Conservation (phyloP, 2,888 invertebrate genomes). For the Aporophyla nigra region DNA sequence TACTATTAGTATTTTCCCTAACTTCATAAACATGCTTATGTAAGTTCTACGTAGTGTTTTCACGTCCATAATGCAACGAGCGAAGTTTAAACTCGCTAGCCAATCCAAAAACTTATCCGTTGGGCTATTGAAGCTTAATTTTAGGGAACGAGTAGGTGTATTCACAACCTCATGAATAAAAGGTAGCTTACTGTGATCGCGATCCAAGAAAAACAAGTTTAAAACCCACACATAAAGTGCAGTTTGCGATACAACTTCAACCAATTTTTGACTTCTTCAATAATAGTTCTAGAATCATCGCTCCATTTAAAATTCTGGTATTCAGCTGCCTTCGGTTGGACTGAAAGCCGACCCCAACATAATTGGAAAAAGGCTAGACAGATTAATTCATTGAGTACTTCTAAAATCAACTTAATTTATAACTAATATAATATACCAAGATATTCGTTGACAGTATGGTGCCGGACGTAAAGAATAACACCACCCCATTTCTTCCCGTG, state of each 20-base stretch:
- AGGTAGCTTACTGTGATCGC: not conserved
- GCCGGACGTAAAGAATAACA: no score
- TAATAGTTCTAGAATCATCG: not conserved
- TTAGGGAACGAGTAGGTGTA: not conserved
- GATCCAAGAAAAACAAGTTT: not conserved
- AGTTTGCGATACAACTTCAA: not conserved
- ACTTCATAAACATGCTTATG: constrained; percentile 22
- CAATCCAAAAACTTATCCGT: constrained; percentile 37
- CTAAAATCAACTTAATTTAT: no score
- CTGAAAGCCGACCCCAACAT: no score
- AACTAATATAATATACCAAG: not conserved
- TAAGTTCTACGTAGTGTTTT: constrained; percentile 20
- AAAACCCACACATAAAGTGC: not conserved
- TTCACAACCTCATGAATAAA: not conserved
- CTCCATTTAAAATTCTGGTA: not conserved
- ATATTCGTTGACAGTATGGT: no score
- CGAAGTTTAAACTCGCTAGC: constrained; percentile 19
- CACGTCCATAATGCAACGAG: constrained; percentile 17
- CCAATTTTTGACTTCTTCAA: not conserved
- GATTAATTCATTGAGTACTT: no score
- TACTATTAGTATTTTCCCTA: constrained; percentile 8
- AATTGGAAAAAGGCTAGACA: no score
- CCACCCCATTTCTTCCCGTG: no score
- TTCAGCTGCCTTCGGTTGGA: not conserved
- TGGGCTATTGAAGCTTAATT: constrained; percentile 12